These are phyloP conservation scores for Coelopa frigida DNA, from an alignment of 1,140 invertebrate genomes.

Conservation along the genomic window DNA sequence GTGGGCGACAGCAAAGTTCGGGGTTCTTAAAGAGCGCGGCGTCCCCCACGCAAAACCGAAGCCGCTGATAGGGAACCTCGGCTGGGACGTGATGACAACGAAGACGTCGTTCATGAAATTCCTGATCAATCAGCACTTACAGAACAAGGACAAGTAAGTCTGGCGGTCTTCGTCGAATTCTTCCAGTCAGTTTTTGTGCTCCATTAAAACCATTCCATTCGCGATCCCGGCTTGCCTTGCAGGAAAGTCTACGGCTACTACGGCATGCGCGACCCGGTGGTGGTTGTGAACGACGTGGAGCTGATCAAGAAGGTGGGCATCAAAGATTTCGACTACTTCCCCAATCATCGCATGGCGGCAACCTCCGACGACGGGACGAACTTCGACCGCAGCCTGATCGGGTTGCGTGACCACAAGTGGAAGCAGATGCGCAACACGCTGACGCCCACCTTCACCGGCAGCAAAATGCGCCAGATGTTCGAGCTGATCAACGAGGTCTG, in stretches of 20 bases:
- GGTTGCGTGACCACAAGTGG: conserved; percentile 52
- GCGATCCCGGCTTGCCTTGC: conserved; percentile 7
- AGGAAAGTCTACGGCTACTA: conserved; percentile 49
- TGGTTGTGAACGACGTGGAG: conserved; percentile 55
- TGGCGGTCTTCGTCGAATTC: too few relatives aligned
- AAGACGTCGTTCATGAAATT: background rate
- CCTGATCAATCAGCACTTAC: background rate
- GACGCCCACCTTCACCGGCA: conserved; percentile 53
- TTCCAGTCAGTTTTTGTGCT: too few relatives aligned
- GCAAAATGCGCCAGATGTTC: conserved; percentile 52
- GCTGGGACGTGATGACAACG: background rate
- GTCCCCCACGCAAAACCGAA: conserved; percentile 34
- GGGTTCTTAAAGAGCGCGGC: conserved; percentile 35
- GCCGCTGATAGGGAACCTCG: conserved; percentile 41
- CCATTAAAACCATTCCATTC: too few relatives aligned
- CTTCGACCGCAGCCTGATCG: conserved; percentile 48
- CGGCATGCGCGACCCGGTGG: conserved; percentile 47
- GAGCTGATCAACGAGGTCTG: conserved; percentile 44
- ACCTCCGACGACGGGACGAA: conserved; percentile 48
- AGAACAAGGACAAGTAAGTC: background rate
- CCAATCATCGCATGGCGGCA: conserved; percentile 49
- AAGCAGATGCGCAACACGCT: conserved; percentile 50
- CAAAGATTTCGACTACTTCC: conserved; percentile 60
- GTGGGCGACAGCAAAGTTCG: conserved; percentile 20
- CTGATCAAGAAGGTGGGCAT: conserved; percentile 53